A percentile compares a stretch with the other conserved stretches of the same genome.
Evolutionary conservation across 1,140 invertebrate species (phyloP).

Genomic region (Panulirus ornatus): DNA sequence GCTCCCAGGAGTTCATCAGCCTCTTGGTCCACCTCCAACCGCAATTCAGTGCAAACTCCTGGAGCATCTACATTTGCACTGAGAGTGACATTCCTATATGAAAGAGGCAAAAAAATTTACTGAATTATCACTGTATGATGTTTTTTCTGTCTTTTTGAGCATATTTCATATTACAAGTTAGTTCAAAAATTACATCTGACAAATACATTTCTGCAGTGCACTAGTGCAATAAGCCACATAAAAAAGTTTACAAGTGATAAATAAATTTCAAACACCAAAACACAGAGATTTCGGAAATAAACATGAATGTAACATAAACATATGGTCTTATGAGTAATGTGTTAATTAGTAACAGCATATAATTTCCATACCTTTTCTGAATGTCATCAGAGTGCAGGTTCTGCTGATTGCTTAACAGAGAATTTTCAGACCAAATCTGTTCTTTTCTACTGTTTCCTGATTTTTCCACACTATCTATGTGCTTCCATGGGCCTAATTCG

Average conservation of each 20-base stretch:
- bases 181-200: no score
- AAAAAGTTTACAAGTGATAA: no score
- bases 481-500: slow-evolving; percentile 53
- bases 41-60: slow-evolving; percentile 45
- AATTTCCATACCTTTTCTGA: slow-evolving; percentile 39
- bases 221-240: no score
- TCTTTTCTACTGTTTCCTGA: slow-evolving; percentile 16
- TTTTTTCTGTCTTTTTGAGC: no score
- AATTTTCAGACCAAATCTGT: slow-evolving; percentile 50
- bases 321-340: no score
- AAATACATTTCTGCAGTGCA: no score
- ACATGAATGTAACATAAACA: no score
- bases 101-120: background rate
- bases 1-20: slow-evolving; percentile 75
- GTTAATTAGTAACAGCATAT: no score
- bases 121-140: no score
- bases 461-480: background rate
- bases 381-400: background rate
- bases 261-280: no score
- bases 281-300: no score
- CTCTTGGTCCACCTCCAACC: slow-evolving; percentile 74
- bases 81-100: slow-evolving; percentile 22
- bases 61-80: slow-evolving; percentile 3
- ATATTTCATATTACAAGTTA: no score
- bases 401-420: slow-evolving; percentile 25